Evolutionary conservation across 2,797 vertebrate genomes (phyloP).

Genomic region (Synanceia verrucosa): DNA sequence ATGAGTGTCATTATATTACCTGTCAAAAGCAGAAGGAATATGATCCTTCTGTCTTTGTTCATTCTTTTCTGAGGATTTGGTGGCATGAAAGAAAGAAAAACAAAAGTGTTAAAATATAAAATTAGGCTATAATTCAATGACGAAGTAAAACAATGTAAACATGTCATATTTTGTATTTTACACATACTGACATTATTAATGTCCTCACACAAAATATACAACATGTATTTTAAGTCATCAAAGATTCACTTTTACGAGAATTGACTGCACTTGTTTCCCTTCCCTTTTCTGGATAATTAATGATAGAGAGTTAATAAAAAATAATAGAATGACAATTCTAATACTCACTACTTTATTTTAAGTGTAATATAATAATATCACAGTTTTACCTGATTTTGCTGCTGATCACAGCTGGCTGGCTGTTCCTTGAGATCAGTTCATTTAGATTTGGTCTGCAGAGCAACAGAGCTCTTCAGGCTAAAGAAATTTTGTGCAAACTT

Average conservation of each 20-base stretch:
- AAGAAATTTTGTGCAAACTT: background rate
- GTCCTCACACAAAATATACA: background rate
- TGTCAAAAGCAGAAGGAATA: constrained; percentile 7
- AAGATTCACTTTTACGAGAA: background rate
- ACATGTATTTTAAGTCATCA: background rate
- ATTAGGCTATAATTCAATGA: background rate
- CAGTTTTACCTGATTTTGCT: background rate
- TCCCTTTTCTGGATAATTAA: background rate
- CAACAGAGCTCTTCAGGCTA: background rate
- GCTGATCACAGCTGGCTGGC: background rate
- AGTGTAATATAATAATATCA: background rate
- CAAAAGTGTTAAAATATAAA: background rate
- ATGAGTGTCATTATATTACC: background rate
- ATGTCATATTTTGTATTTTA: no score
- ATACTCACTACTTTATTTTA: background rate
- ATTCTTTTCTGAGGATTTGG: background rate
- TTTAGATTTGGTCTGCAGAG: background rate
- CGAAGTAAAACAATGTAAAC: background rate
- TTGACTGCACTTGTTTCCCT: background rate
- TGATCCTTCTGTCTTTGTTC: background rate
- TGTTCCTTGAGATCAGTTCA: rapidly evolving
- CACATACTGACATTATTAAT: background rate
- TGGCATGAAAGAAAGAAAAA: background rate
- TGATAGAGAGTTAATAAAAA: background rate
- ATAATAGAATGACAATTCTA: background rate